These are phyloP conservation scores for Paracyclopina nana DNA, from an alignment of 1,140 invertebrate species.

Conservation along the genomic window DNA sequence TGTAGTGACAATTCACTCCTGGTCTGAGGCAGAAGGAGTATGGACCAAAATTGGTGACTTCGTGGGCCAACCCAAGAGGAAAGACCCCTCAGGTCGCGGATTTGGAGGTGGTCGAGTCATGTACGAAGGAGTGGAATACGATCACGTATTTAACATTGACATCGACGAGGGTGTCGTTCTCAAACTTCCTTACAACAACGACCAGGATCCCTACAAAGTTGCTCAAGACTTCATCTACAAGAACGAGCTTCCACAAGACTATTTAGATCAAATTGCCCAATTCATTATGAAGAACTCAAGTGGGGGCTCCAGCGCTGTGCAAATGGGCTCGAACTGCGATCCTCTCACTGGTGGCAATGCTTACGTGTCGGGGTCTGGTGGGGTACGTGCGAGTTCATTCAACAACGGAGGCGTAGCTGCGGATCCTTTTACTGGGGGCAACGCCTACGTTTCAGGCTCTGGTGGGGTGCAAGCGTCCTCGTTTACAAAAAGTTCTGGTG, in stretches of 20 bases:
- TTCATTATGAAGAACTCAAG: slow-evolving; percentile 69
- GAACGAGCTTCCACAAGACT: slow-evolving; percentile 61
- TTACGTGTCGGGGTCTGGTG: no score
- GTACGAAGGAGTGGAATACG: slow-evolving; percentile 66
- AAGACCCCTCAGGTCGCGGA: slow-evolving; percentile 7
- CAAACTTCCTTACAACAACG: slow-evolving; percentile 72
- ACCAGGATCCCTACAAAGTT: slow-evolving; percentile 41
- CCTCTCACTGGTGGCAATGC: no score
- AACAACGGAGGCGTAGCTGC: slow-evolving; percentile 27
- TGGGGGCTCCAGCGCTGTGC: slow-evolving; percentile 24
- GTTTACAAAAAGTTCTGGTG: no score
- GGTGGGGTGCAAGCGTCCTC: no score
- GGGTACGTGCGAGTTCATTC: no score
- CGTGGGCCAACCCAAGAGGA: slow-evolving; percentile 41
- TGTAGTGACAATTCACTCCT: slow-evolving; percentile 46
- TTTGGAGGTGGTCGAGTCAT: slow-evolving; percentile 38
- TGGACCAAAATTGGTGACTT: slow-evolving; percentile 83
- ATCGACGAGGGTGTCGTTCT: slow-evolving; percentile 71
- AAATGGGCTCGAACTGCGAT: no score
- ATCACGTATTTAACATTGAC: slow-evolving; percentile 85
- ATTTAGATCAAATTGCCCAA: slow-evolving; percentile 82
- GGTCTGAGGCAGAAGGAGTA: slow-evolving; percentile 23
- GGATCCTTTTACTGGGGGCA: slow-evolving; percentile 49
- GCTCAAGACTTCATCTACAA: slow-evolving; percentile 43
- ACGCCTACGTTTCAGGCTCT: background rate